Base-by-base conservation (phyloP, 1,140 invertebrate species). In the Penaeus vannamei region DNA sequence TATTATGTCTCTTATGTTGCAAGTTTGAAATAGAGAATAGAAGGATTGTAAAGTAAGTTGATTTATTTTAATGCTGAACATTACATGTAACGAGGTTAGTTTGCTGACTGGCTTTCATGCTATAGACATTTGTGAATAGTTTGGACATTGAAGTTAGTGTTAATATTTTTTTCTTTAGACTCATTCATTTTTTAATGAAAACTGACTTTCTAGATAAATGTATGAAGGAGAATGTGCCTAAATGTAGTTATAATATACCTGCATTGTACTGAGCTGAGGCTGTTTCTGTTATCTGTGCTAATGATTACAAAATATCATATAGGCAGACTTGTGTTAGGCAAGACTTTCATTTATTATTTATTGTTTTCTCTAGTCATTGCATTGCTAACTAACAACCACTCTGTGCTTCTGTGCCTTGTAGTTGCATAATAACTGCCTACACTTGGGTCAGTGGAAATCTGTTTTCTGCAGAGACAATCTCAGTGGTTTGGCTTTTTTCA, bases 311-410 rank as follows among this genome's bases (percentile, higher is more conserved):
- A 53, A 53, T 53, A 17, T 53, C 53, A 53, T 53, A 53, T 53
- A 53, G 53, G 53, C 53, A 53, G 53, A 53, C 53, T 53, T 53
- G 17, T 53, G 53, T 12, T 53, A 53, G 53, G 53, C 12, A 53
- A 53, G 53, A 53, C 53, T 46, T 46, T 53, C 53, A 53, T 53
- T 53, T 53, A 53, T 53, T 14, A 17, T 53, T 53, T 53, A 53
- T 53, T 53, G 53, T 53, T 53, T 53, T 53, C 53, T 17, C n/a
- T 69, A 61, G 64, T 32, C 77, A 77, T 62, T 85, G 69, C 87
- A 84, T 84, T 85, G 87, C 82, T 84, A 85, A 89, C 82, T 89
- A 89, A 89, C 85, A 81, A 77, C 85, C 87, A 77, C 60, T 85
- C 87, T 64, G 53, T 69, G 81, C 87, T 89, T 89, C 17, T 61